Evolutionary conservation across 1,140 invertebrate species (phyloP).

Genomic region (Drosophila persimilis): DNA sequence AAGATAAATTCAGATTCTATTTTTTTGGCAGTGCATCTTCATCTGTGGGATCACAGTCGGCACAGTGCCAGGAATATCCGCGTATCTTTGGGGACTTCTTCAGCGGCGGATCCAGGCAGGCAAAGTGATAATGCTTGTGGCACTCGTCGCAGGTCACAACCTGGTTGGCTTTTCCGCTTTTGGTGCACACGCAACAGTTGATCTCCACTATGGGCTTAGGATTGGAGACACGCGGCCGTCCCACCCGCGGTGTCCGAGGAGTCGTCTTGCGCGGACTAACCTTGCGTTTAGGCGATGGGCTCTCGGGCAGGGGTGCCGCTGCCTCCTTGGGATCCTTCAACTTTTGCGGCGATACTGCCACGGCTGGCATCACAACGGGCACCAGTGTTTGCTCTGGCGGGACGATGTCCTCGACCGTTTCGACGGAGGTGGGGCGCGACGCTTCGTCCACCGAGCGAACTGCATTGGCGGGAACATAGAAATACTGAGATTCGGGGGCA

Average conservation of each 20-base stretch:
- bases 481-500: conserved; percentile 77
- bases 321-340: conserved; percentile 37
- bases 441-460: conserved; percentile 78
- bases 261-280: conserved; percentile 66
- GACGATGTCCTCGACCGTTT: conserved; percentile 75
- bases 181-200: conserved; percentile 66
- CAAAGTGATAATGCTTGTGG: conserved; percentile 94
- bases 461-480: conserved; percentile 82
- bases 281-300: conserved; percentile 48
- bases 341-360: conserved; percentile 17
- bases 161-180: conserved; percentile 69
- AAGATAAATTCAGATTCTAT: conserved; percentile 14
- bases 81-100: conserved; percentile 96
- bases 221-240: conserved; percentile 51
- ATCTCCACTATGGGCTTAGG: conserved; percentile 57
- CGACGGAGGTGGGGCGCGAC: conserved; percentile 78
- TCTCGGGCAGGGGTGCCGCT: not conserved
- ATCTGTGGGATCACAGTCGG: conserved; percentile 95
- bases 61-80: conserved; percentile 98
- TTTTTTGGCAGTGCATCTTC: conserved; percentile 66
- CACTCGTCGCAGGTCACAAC: conserved; percentile 94
- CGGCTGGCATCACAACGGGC: conserved; percentile 26
- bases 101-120: conserved; percentile 94
- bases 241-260: conserved; percentile 63
- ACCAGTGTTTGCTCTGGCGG: conserved; percentile 20